Evolutionary conservation across 1,140 invertebrate species (phyloP), one percentile per base, ranked within the genome.

Genomic region (Orchestia grillus): DNA sequence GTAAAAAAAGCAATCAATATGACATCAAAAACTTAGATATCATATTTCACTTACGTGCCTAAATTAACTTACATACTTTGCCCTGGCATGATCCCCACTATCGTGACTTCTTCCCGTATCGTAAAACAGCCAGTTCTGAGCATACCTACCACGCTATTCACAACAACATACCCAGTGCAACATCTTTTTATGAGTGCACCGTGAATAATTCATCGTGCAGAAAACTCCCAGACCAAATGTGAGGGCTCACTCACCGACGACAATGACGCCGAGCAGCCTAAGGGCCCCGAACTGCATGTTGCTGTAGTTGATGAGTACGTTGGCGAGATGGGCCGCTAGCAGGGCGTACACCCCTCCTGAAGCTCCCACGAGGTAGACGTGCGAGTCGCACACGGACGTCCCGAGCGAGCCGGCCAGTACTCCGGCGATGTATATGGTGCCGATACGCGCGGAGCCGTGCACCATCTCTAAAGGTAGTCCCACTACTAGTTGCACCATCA

Each of bases 391-490:
- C 95, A 99, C 99, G 95, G 99, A 99, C 91, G 99, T 99, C 95
- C 99, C 99, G 96, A 99, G 97, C 41, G 99, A 99, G 97, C 98
- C 98, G 96, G 99, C 99, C 96, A 99, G 97, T 44, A 99, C 99
- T 91, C 99, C 99, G 11, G 99, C 98, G 97, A 99, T 98, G 97
- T 99, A 99, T 96, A 99, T 99, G 96, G 98, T 98, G 42, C 98
- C 98, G 97, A 99, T 99, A 96, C 99, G 98, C 95, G 98, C 98
- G 45, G 98, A 99, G 11, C 99, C 99, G 97, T 99, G 99, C n/a
- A 99, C 99, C 99, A 99, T 99, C 98, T 99, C 99, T 97, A 99
- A 97, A 0, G 99, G 99, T 96, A 99, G 98, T 87, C 99, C 99
- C 96, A 99, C 98, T 96, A 99, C 97, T 96, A 99, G 97, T 98